A percentile compares a stretch with the other conserved stretches of the same genome.
phyloP scores from a whole-genome alignment of 2,113 vertebrate species.

The Brienomyrus longianalis region DNA sequence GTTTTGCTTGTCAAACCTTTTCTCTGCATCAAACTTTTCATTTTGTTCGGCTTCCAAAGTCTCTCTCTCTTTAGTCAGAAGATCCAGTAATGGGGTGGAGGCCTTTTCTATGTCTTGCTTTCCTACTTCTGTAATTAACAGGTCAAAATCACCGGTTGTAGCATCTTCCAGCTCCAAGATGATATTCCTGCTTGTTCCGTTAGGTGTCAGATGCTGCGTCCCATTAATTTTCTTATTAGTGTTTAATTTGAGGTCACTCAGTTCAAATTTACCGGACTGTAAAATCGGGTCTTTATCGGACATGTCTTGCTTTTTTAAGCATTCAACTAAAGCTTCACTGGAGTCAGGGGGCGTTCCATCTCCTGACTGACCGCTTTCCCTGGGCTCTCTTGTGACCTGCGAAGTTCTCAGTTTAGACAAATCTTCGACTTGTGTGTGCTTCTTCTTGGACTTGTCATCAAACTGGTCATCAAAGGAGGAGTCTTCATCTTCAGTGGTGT shows the following conservation, averaged over 20 bases:
- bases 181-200: slow-evolving; percentile 33
- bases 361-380: slow-evolving; percentile 35
- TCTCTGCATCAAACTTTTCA: slow-evolving; percentile 45
- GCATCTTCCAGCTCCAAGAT: slow-evolving; percentile 42
- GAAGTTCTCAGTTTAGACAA: slow-evolving; percentile 18
- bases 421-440: slow-evolving; percentile 33
- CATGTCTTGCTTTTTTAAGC: slow-evolving; percentile 13
- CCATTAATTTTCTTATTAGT: slow-evolving; percentile 22
- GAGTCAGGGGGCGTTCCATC: slow-evolving; percentile 40
- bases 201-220: slow-evolving; percentile 27
- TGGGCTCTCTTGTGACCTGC: slow-evolving; percentile 38
- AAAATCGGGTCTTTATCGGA: slow-evolving; percentile 11
- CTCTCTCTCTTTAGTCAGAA: slow-evolving; percentile 61
- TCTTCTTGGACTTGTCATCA: slow-evolving; percentile 45
- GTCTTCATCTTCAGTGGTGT: slow-evolving; percentile 69
- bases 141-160: slow-evolving; percentile 26
- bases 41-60: slow-evolving; percentile 58
- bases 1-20: slow-evolving; percentile 33
- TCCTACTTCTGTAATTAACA: slow-evolving; percentile 38
- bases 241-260: slow-evolving; percentile 20
- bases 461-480: slow-evolving; percentile 61
- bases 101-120: slow-evolving; percentile 38
- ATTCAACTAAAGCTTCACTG: slow-evolving; percentile 4
- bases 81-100: slow-evolving; percentile 63
- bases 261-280: slow-evolving; percentile 21